Percentiles rank a stretch among this genome's conserved stretches.
Evolutionary conservation across 2,113 vertebrate genomes (phyloP).

Genomic region (Lonchura striata): DNA sequence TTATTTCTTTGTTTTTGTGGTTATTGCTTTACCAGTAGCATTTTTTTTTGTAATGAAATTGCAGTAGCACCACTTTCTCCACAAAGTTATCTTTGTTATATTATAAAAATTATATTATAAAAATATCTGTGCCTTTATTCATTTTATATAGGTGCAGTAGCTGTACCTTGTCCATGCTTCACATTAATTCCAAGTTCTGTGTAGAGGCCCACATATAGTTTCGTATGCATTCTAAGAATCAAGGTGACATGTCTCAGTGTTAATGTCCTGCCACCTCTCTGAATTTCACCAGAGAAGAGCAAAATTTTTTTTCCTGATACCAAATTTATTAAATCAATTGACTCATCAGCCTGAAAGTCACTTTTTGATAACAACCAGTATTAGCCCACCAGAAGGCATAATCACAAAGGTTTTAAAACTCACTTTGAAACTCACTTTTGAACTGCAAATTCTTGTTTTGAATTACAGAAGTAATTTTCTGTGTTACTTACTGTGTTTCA

Average conservation of each 20-base stretch:
- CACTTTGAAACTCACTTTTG: background rate
- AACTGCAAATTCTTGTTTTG: background rate
- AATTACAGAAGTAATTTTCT: background rate
- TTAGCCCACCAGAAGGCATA: background rate
- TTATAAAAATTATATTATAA: background rate
- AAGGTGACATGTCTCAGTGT: background rate
- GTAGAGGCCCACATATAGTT: rapidly evolving
- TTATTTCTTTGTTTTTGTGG: background rate
- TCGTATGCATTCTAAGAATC: background rate
- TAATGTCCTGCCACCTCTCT: background rate
- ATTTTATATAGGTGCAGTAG: background rate
- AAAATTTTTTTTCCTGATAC: background rate
- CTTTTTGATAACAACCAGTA: background rate
- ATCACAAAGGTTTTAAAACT: background rate
- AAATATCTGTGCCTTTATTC: background rate
- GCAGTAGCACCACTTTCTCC: background rate
- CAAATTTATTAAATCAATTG: background rate
- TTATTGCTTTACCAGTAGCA: background rate
- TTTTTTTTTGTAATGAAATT: background rate
- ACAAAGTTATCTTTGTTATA: background rate
- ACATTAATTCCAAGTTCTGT: background rate
- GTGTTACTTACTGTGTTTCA: background rate
- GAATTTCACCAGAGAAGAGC: background rate
- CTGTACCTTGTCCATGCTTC: background rate
- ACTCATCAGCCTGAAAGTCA: background rate